phyloP scores from a whole-genome alignment of 30 jellyfish, hydroid and myxozoan species.

The Cassiopea xamachana region DNA sequence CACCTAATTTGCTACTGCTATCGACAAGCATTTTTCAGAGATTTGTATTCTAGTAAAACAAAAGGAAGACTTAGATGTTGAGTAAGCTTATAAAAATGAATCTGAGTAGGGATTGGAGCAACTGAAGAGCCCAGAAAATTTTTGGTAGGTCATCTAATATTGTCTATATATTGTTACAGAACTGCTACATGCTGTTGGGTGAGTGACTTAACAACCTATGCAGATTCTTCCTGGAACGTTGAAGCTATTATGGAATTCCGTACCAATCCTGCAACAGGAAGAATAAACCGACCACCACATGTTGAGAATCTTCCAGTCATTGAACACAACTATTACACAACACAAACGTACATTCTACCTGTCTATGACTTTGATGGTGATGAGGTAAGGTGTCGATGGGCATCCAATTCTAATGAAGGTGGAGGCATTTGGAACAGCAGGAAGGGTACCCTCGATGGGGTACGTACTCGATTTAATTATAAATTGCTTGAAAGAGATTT shows the following conservation, averaged over 20 bases:
- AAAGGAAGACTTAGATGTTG: no score
- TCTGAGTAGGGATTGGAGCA: no score
- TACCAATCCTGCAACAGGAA: constrained; percentile 33
- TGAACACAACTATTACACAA: constrained; percentile 21
- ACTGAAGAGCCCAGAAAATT: no score
- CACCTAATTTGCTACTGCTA: no score
- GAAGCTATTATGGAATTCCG: constrained; percentile 6
- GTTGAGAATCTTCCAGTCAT: constrained; percentile 21
- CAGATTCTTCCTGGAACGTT: constrained; percentile 28
- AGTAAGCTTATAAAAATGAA: no score
- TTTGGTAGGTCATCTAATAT: no score
- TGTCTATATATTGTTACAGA: background rate
- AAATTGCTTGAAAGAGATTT: no score
- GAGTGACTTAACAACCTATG: constrained; percentile 14
- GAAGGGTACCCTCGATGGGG: constrained; percentile 48
- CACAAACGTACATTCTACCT: constrained; percentile 32
- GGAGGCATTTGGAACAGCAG: constrained; percentile 62
- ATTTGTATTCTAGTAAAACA: no score
- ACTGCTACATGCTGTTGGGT: constrained; percentile 43
- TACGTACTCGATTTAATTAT: constrained; percentile 1
- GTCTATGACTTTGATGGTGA: constrained; percentile 52
- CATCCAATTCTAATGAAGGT: constrained; percentile 39
- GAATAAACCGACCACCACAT: constrained; percentile 39
- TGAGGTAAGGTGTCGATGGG: constrained; percentile 54
- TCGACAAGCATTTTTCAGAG: no score